Conservation (phyloP, 2,888 invertebrate species). For the Gasteruption jaculator region DNA sequence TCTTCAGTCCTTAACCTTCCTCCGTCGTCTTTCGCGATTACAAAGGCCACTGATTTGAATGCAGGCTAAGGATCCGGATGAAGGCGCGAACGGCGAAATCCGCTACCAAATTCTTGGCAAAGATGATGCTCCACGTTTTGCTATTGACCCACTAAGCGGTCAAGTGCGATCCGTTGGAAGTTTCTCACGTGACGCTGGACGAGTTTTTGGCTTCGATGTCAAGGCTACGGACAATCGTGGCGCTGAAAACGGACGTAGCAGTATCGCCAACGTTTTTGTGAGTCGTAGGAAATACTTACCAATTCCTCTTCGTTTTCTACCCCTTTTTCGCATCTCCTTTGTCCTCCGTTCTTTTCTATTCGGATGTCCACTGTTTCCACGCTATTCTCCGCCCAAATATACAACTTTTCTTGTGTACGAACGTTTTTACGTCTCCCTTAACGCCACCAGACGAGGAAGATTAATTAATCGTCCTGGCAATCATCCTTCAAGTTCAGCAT, state of each 20-base stretch:
- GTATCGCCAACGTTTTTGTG: conserved; percentile 82
- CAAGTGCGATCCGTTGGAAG: conserved; percentile 70
- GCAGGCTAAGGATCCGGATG: conserved; percentile 72
- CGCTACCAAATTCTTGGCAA: conserved; percentile 74
- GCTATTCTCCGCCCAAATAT: too few species aligned
- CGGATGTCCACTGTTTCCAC: too few species aligned
- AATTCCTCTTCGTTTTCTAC: conserved; percentile 2
- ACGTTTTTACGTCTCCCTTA: too few species aligned
- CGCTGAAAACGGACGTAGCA: conserved; percentile 76
- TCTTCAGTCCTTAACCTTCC: too few species aligned
- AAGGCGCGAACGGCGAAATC: conserved; percentile 72
- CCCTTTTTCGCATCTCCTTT: too few species aligned
- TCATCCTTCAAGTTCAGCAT: too few species aligned
- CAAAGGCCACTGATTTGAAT: too few species aligned
- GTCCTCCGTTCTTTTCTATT: too few species aligned
- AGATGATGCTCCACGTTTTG: conserved; percentile 70
- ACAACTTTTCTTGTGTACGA: too few species aligned
- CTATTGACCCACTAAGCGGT: conserved; percentile 73
- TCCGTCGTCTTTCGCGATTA: too few species aligned
- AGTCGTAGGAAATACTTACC: conserved; percentile 46
- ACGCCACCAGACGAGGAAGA: too few species aligned
- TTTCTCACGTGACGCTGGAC: conserved; percentile 66
- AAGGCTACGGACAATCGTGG: conserved; percentile 81
- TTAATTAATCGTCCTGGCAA: too few species aligned
- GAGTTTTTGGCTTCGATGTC: conserved; percentile 81